Evolutionary conservation across 1,140 invertebrate genomes (phyloP), one percentile per base, ranked within the genome.

Genomic region (Drosophila virilis): DNA sequence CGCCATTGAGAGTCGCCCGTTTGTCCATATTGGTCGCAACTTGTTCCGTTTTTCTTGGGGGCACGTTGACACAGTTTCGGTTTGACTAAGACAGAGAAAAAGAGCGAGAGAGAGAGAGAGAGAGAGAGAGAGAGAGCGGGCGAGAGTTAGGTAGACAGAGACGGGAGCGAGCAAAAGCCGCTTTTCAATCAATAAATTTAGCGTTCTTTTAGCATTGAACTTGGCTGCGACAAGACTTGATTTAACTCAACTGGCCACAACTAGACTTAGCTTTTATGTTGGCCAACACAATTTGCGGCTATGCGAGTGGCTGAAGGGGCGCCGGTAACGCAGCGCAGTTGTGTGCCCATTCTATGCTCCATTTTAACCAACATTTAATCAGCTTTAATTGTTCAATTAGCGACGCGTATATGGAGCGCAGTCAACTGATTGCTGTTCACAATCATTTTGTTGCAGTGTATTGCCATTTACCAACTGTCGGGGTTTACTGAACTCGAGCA

Each of bases 31-130:
- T 80, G 84, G 85, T 66, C 66, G 66, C 77, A 90, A 84, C 84
- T 80, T 71, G 84, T 89, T 89, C 73, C 74, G 74, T 78, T 89
- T 78, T 89, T 65, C 74, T 67, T 59, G 40, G 48, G 61, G 65
- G 74, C 80, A 86, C 68, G 74, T 82, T 88, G 84, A 89, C 84
- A 88, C 80, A 89, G 77, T 78, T 89, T 89, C 55, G 52, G 54
- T 58, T 32, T 8, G 42, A 65, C 60, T 22, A 32, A 13, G 54
- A 68, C 2, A 15, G 33, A 6, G 1, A 46, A 8, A 38, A 42
- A 51, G 10, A 37, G 61, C 51, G 42, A 35, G 45, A 55, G 43
- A 42, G 15, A 33, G 17, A 22, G 17, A 42, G 35, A 4, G 37
- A 10, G 35, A 17, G 37, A 50, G 40, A 37, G 61, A 45, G 42